Percentiles rank a stretch among this genome's conserved stretches.
Evolutionary conservation across 2,888 invertebrate genomes (phyloP).

Genomic region (Alsophila aescularia): DNA sequence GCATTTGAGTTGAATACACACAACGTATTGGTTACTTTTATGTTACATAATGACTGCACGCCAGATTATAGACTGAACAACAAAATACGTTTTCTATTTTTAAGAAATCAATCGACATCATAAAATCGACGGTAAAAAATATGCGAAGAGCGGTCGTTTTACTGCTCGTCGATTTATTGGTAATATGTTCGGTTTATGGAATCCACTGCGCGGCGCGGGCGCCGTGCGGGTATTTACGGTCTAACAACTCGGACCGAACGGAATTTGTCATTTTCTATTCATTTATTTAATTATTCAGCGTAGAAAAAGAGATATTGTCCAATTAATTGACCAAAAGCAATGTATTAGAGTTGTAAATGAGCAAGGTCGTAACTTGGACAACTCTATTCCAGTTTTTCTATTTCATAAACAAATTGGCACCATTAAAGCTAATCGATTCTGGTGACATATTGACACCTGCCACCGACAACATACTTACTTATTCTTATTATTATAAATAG

Average conservation of each 20-base stretch:
- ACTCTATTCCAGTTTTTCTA: constrained; percentile 44
- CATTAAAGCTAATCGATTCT: constrained; percentile 41
- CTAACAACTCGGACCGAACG: constrained; percentile 19
- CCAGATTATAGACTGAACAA: constrained; percentile 22
- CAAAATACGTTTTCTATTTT: constrained; percentile 33
- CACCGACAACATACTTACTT: neutral
- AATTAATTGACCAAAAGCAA: constrained; percentile 31
- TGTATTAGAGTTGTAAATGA: constrained; percentile 41
- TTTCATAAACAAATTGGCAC: constrained; percentile 39
- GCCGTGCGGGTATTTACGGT: constrained; percentile 16
- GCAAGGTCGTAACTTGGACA: constrained; percentile 27
- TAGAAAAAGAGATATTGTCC: constrained; percentile 18
- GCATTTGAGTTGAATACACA: constrained; percentile 3
- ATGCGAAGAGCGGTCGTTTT: constrained; percentile 32
- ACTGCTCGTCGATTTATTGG: constrained; percentile 29
- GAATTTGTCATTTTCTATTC: constrained; percentile 32
- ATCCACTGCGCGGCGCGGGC: neutral
- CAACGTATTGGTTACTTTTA: constrained; percentile 19
- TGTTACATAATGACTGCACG: constrained; percentile 16
- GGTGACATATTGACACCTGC: constrained; percentile 37
- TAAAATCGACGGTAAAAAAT: constrained; percentile 35
- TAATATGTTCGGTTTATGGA: constrained; percentile 8
- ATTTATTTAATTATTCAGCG: constrained; percentile 34
- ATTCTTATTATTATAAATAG: constrained; percentile 1
- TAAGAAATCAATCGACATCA: constrained; percentile 35